Evolutionary conservation across 2,797 vertebrate species (phyloP), one percentile per base, ranked within the genome.

Genomic region (Spatula clypeata): DNA sequence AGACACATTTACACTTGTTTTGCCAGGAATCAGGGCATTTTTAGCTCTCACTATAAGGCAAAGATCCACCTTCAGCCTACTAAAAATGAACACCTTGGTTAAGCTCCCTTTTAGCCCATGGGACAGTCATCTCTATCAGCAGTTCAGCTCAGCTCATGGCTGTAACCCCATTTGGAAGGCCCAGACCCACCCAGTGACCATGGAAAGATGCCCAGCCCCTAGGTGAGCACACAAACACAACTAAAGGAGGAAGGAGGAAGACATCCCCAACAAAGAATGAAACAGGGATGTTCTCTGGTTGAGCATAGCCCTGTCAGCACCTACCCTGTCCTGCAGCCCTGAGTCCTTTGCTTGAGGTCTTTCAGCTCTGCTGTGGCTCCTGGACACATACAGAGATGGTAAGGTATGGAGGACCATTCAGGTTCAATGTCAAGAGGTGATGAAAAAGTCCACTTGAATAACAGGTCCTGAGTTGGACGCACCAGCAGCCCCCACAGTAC

Each of bases 191-290:
- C 47, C n/a, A 40, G 23, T 14, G 10, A 0, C 31, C 14, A 21
- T 17, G 32, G 55, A 38, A 45, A 55, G 24, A 12, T 34, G 67
- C 34, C n/a, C 44, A 53, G 23, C 32, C 55, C 27, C 31, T 13
- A 1, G 3, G 40, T 38, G 29, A 44, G 36, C 27, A 40, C 58
- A 36, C 34, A 44, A 44, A 42, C 31, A 11, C 15, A 49, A 49
- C 31, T 64, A 29, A 45, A 45, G 58, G 32, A 27, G 20, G 38
- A 29, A 26, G 32, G 18, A 44, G 45, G 24, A 19, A 44, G 57
- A 4, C 11, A 18, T 11, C 23, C 26, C 13, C 15, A 47, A 1
- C 0, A 2, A 53, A 34, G 57, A 51, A 26, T 8, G 40, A 29
- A 54, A 27, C 4, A 1, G 47, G 54, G 36, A 9, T 23, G 67